Conservation (phyloP, 1,140 invertebrate species). For the Pseudomyrmex gracilis region DNA sequence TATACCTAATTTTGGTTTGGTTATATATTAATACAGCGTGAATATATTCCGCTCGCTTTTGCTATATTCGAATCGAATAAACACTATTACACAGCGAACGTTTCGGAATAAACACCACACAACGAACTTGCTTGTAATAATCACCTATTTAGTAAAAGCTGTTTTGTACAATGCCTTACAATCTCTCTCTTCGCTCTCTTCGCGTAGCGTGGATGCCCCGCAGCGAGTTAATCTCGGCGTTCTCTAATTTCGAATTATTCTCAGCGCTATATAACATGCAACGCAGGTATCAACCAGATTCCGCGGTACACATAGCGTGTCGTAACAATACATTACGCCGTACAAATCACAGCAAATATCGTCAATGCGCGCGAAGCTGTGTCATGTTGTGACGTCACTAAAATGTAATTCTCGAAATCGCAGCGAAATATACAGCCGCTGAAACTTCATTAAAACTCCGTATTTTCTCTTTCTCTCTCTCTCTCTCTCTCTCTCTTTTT, state of each 20-base stretch:
- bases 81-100: not conserved
- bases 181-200: constrained; percentile 53
- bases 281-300: constrained; percentile 20
- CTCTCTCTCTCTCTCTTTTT: no score
- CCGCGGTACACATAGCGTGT: constrained; percentile 23
- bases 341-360: constrained; percentile 58
- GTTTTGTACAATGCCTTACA: constrained; percentile 51
- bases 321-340: constrained; percentile 45
- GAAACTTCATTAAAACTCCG: constrained; percentile 29
- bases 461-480: not conserved
- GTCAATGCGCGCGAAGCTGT: constrained; percentile 53
- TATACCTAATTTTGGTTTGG: not conserved
- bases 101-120: not conserved
- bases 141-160: constrained; percentile 35
- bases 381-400: constrained; percentile 13
- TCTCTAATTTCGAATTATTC: constrained; percentile 58
- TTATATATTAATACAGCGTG: constrained; percentile 13
- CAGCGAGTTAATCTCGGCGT: constrained; percentile 58
- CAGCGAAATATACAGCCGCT: not conserved
- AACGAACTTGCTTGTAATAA: constrained; percentile 29
- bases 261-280: constrained; percentile 21
- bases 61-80: constrained; percentile 23
- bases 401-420: constrained; percentile 26
- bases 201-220: constrained; percentile 50
- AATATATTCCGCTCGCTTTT: constrained; percentile 7